Evolutionary conservation across 2,113 vertebrate genomes (phyloP), one percentile per base, ranked within the genome.

Genomic region (Oxyruncus cristatus): DNA sequence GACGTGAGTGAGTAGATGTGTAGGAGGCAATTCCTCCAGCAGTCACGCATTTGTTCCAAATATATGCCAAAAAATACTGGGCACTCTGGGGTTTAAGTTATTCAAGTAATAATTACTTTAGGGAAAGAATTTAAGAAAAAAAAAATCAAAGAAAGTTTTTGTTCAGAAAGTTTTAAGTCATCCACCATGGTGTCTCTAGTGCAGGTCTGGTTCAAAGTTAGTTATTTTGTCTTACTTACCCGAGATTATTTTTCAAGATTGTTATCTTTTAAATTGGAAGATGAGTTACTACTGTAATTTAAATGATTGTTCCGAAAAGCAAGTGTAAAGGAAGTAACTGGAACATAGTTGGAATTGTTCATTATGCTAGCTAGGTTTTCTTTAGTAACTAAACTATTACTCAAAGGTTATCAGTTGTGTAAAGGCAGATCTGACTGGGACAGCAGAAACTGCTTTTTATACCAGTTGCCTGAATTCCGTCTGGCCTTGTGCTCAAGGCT

Each of bases 21-120:
- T 94, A 83, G 94, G 96, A 92, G 82, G 78, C 52, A 86, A n/a
- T 93, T 94, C 82, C 37, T 89, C 22, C 42, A 74, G 65, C 71
- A 83, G 53, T 91, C 86, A 84, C 6, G 30, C 52, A 39, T 93
- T 87, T 91, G 39, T 94, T 97, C 77, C 90, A 94, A 80, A 91
- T 95, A 95, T 79, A 92, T 87, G 28, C 50, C 2, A 5, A 75
- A 94, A 93, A 84, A 83, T 90, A 50, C 62, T 84, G 73, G 61
- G 72, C 74, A 90, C 33, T 47, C 30, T 44, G n/a, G 14, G 24
- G 28, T 77, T 94, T 91, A 83, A 92, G n/a, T 91, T 82, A 84
- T 72, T 94, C 7, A 63, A 41, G 61, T 85, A 2, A 58, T 74
- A 59, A 83, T 83, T 24, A 61, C 52, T 75, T 95, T 35, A 21